Evolutionary conservation across 2,888 invertebrate genomes (phyloP), one percentile per base, ranked within the genome.

Genomic region (Atherix ibis): DNA sequence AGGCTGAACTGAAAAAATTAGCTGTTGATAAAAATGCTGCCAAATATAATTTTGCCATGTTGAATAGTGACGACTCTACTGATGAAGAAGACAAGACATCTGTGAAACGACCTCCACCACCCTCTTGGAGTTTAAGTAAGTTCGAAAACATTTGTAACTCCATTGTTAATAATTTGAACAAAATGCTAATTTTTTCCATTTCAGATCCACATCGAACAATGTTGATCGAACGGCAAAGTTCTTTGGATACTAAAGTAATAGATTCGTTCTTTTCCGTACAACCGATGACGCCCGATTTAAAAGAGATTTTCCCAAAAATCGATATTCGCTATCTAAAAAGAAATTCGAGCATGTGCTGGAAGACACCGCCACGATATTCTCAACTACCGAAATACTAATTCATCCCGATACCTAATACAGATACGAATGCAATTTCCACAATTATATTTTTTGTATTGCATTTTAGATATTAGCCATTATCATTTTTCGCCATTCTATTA

Each of bases 331-430:
- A 68, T 26, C 62, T 80, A 46, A 72, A 74, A 53, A 66, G 81
- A 27, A 78, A 77, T 25, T 81, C 80, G 1, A 78, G 78, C 47
- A 79, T 76, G 27, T 66, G 75, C 34, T 82, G 82, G 82, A 68
- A 72, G 43, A 74, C 75, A 8, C 77, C 79, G 29, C 78, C 78
- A 2, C 58, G 71, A 27, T 72, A 68, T 50, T 69, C 71, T 3
- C 63, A 69, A 48, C 56, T 73, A 49, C 54, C 58, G 27, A 60
- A 60, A 44, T 56, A 60, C 44, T 59, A 47, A n/a, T n/a, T n/a
- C n/a, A n/a, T n/a, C n/a, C n/a, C n/a, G n/a, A n/a, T n/a, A n/a
- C n/a, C n/a, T n/a, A n/a, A n/a, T n/a, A n/a, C n/a, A n/a, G n/a
- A n/a, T n/a, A n/a, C n/a, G n/a, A n/a, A n/a, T n/a, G n/a, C n/a